Evolutionary conservation across 2,113 vertebrate genomes (phyloP).

Genomic region (Myocastor coypus): DNA sequence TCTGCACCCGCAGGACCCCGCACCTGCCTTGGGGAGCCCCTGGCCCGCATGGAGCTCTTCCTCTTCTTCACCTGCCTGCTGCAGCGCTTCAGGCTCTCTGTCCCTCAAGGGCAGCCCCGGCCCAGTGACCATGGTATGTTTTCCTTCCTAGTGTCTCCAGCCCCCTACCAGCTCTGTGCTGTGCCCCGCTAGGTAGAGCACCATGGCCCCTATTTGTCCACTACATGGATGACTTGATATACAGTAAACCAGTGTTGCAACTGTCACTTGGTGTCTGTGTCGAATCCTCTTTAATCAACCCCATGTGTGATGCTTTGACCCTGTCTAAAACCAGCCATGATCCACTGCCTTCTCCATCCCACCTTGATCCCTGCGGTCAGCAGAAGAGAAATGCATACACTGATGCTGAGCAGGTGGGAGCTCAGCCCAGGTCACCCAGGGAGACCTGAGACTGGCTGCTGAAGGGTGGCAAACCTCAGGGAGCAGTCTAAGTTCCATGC

Average conservation of each 20-base stretch:
- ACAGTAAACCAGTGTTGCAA: not conserved
- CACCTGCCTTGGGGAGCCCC: not conserved
- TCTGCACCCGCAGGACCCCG: not conserved
- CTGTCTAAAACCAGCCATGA: not conserved
- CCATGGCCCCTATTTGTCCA: not conserved
- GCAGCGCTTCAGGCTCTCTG: slow-evolving; percentile 63
- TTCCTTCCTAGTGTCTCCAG: accelerated
- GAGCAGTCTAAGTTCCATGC: not conserved
- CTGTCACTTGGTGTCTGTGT: too few relatives aligned
- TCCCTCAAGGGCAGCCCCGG: not conserved
- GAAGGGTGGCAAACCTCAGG: not conserved
- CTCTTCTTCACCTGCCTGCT: slow-evolving; percentile 78
- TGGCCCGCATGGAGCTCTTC: not conserved
- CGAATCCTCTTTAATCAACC: accelerated
- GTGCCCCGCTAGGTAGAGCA: slow-evolving; percentile 66
- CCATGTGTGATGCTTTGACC: not conserved
- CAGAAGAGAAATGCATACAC: not conserved
- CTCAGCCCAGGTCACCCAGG: not conserved
- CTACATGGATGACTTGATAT: too few relatives aligned
- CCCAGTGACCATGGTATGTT: not conserved
- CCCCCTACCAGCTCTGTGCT: slow-evolving; percentile 78
- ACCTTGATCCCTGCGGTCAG: not conserved
- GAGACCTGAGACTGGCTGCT: accelerated
- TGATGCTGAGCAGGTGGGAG: not conserved
- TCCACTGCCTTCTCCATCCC: not conserved